These are phyloP conservation scores for Opisthograptis luteolata DNA, from an alignment of 2,888 invertebrate genomes.

Conservation along the genomic window DNA sequence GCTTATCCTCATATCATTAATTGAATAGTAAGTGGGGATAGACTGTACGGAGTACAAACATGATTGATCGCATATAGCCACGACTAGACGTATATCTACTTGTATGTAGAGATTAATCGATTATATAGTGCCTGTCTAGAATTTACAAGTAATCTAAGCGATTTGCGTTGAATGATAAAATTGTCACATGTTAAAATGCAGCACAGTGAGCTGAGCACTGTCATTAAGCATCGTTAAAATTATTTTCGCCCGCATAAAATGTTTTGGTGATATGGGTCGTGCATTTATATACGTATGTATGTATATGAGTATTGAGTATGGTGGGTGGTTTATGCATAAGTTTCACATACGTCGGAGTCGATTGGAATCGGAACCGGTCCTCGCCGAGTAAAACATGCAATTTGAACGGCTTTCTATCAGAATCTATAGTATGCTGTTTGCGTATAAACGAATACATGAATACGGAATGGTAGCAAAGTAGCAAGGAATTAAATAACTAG, in stretches of 20 bases:
- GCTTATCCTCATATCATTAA: slow-evolving; percentile 21
- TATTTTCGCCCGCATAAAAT: slow-evolving; percentile 49
- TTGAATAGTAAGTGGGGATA: slow-evolving; percentile 25
- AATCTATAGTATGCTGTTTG: slow-evolving; percentile 30
- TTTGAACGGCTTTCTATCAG: slow-evolving; percentile 69
- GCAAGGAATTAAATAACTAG: slow-evolving; percentile 16
- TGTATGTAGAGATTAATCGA: slow-evolving; percentile 6
- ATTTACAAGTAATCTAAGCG: slow-evolving; percentile 4
- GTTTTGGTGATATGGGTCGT: slow-evolving; percentile 28
- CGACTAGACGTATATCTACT: background rate
- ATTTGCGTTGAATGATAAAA: slow-evolving; percentile 14
- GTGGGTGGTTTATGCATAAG: slow-evolving; percentile 48
- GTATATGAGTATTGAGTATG: slow-evolving; percentile 40
- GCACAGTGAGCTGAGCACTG: too few species aligned
- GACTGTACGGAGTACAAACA: slow-evolving; percentile 4
- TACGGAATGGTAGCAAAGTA: slow-evolving; percentile 23
- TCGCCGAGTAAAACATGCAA: slow-evolving; percentile 52
- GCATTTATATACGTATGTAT: slow-evolving; percentile 27
- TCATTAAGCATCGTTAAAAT: slow-evolving; percentile 42
- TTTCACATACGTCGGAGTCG: slow-evolving; percentile 49
- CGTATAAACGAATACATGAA: slow-evolving; percentile 25
- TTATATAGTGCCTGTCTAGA: slow-evolving; percentile 2
- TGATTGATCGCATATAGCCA: slow-evolving; percentile 6
- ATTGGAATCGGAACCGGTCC: slow-evolving; percentile 51
- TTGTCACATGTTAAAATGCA: slow-evolving; percentile 20